These are phyloP conservation scores for Manis crassicaudata DNA, from an alignment of 2,797 vertebrate species.

Conservation along the genomic window DNA sequence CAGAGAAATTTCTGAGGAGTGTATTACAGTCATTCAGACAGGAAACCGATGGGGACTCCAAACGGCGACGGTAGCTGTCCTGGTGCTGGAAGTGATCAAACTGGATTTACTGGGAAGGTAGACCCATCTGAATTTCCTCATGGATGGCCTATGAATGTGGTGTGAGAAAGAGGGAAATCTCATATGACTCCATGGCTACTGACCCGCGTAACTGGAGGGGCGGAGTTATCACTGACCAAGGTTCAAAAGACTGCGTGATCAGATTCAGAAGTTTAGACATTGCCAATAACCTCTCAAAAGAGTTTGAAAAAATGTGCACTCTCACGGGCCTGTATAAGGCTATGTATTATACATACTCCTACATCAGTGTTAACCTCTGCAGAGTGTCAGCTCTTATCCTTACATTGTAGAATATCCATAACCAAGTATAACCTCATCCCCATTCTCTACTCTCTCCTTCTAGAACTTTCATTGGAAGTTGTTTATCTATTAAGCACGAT, in stretches of 20 bases:
- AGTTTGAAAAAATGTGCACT: background rate
- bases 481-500: background rate
- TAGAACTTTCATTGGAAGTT: background rate
- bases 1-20: background rate
- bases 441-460: background rate
- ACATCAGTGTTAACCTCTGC: background rate
- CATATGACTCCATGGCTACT: background rate
- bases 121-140: background rate
- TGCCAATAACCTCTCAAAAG: background rate
- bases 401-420: background rate
- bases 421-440: background rate
- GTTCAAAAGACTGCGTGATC: background rate
- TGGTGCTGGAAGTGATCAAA: background rate
- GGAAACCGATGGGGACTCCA: background rate
- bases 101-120: background rate
- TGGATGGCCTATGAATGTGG: background rate
- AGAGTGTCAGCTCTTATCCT: background rate
- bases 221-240: background rate
- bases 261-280: background rate
- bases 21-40: background rate
- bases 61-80: background rate
- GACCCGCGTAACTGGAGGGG: background rate
- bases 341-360: too few species aligned
- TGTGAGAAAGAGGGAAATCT: background rate
- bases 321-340: background rate